Base-by-base conservation (phyloP, 2,797 vertebrate species). In the Eidolon dupreanum region DNA sequence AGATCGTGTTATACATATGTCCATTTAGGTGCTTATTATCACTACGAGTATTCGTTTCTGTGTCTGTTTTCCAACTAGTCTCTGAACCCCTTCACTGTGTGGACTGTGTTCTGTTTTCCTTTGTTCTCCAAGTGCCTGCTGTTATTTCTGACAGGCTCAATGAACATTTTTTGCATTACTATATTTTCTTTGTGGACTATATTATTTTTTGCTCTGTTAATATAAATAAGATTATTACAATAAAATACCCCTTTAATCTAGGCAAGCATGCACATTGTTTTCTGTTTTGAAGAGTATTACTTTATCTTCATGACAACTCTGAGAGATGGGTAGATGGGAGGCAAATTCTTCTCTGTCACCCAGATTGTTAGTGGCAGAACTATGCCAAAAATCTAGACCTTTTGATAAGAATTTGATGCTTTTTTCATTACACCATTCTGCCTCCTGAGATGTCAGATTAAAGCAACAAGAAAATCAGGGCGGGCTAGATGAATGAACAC, bases 151-250 rank as follows among this genome's bases (percentile, higher is more conserved):
- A 19, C 41, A 5, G 36, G 36, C 15, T 87, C 93, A 71, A 97
- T 68, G 94, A 87, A 94, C 88, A 78, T 78, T 85, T 95, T 93
- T 82, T 57, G 63, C 92, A 85, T 83, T 63, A 88, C 36, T 53
- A 9, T 9, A 61, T 83, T 95, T 96, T 88, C 57, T 94, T 92
- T 92, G 61, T 46, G 71, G 46, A 70, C 68, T 82, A 5, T 66
- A 74, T 90, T 95, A 88, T 83, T 96, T 90, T 55, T 83, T 11
- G 3, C 12, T n/a, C 24, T 3, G 0, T 92, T 95, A 49, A 41
- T 61, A 77, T 74, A 85, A 94, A 88, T 1, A 53, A 86, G 63
- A 90, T 92, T 55, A 33, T 33, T 85, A 12, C n/a, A 71, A 41
- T 90, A 87, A 84, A 90, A 88, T 38, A 68, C 10, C 28, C 13